Evolutionary conservation across 2,113 vertebrate species (phyloP).

Genomic region (Antidorcas marsupialis): DNA sequence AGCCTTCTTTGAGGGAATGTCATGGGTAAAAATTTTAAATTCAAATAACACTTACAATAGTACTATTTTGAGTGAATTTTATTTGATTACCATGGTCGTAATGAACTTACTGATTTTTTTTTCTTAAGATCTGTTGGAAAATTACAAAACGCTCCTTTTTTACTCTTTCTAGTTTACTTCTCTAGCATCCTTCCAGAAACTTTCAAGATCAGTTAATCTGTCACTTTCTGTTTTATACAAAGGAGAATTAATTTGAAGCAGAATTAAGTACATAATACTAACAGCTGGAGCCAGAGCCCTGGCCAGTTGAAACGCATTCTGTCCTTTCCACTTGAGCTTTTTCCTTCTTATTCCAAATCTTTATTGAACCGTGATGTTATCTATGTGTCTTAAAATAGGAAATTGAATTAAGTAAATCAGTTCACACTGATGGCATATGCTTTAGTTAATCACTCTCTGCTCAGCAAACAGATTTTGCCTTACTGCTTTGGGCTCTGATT

Average conservation of each 20-base stretch:
- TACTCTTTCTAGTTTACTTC: not conserved
- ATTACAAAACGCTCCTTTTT: constrained; percentile 4
- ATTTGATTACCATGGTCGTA: constrained; percentile 68
- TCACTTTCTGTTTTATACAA: constrained; percentile 2
- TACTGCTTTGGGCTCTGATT: not conserved
- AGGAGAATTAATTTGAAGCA: not conserved
- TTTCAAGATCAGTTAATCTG: constrained; percentile 1
- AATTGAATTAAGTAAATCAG: not conserved
- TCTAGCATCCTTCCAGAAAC: constrained; percentile 3
- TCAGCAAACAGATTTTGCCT: not conserved
- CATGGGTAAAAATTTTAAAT: constrained; percentile 60
- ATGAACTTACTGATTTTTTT: constrained; percentile 49
- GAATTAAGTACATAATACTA: constrained; percentile 1
- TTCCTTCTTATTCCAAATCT: not conserved
- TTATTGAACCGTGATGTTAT: not conserved
- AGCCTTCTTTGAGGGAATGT: constrained; percentile 50
- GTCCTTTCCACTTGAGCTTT: not conserved
- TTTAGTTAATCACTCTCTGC: not conserved
- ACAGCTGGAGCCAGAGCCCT: not conserved
- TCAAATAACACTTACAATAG: constrained; percentile 49
- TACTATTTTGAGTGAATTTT: constrained; percentile 78
- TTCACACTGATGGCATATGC: not conserved
- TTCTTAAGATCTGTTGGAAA: constrained; percentile 17
- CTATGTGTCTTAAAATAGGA: not conserved
- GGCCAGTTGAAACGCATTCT: not conserved